Conservation (phyloP, 2,113 vertebrate species). For the Pontoporia blainvillei region DNA sequence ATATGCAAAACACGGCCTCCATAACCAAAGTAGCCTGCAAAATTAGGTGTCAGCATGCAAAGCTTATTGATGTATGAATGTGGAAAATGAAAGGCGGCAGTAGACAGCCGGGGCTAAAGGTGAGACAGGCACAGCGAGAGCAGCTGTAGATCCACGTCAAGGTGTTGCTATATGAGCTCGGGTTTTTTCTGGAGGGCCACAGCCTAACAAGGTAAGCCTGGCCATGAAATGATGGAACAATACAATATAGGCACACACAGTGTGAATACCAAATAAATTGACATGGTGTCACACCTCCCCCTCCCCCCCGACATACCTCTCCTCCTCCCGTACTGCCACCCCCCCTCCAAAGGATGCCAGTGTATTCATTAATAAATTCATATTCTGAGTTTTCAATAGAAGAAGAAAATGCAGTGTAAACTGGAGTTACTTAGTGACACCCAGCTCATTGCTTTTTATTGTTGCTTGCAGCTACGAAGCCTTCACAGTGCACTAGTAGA, state of each 20-base stretch:
- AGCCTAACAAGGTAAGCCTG: slow-evolving; percentile 95
- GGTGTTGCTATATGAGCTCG: slow-evolving; percentile 92
- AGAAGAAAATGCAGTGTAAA: slow-evolving; percentile 90
- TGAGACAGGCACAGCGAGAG: slow-evolving; percentile 94
- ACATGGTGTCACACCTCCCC: slow-evolving; percentile 74
- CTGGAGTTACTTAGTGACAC: slow-evolving; percentile 91
- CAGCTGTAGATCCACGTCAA: slow-evolving; percentile 98
- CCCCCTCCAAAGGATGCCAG: slow-evolving; percentile 82
- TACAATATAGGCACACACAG: slow-evolving; percentile 87
- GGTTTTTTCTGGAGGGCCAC: slow-evolving; percentile 90
- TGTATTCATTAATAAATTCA: slow-evolving; percentile 97
- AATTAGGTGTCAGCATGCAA: slow-evolving; percentile 99
- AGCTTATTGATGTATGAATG: slow-evolving; percentile 99
- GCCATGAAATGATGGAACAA: slow-evolving; percentile 93
- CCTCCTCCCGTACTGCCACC: slow-evolving; percentile 18
- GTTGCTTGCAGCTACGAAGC: slow-evolving; percentile 89
- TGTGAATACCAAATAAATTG: slow-evolving; percentile 94
- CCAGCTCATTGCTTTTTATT: slow-evolving; percentile 92
- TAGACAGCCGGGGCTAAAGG: slow-evolving; percentile 98
- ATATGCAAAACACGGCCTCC: slow-evolving; percentile 99
- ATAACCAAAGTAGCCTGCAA: slow-evolving; percentile 99
- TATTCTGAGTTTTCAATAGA: slow-evolving; percentile 93
- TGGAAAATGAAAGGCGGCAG: slow-evolving; percentile 99
- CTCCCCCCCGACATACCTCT: neutral
- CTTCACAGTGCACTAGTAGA: slow-evolving; percentile 86